phyloP scores from a whole-genome alignment of 2,888 invertebrate genomes.

The Ophioninae sp. region DNA sequence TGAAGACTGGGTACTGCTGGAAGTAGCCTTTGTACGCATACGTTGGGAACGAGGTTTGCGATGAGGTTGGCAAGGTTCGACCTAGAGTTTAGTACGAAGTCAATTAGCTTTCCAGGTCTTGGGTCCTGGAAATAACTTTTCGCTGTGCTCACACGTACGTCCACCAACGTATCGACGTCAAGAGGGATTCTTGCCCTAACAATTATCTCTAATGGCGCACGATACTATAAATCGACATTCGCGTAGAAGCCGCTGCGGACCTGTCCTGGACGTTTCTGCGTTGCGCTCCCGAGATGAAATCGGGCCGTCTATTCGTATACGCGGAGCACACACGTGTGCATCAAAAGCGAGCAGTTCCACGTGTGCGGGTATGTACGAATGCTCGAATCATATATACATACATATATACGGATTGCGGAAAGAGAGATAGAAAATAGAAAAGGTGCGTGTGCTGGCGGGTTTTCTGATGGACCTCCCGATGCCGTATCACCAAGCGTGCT shows the following conservation, averaged over 20 bases:
- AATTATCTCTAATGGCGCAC: slow-evolving; percentile 80
- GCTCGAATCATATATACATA: neutral
- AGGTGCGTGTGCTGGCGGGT: slow-evolving; percentile 63
- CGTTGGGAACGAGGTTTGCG: neutral
- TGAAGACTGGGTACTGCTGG: neutral
- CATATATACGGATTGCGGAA: slow-evolving; percentile 23
- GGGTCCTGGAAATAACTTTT: neutral
- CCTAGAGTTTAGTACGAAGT: neutral
- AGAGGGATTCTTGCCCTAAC: slow-evolving; percentile 72
- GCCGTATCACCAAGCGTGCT: neutral
- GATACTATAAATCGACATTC: slow-evolving; percentile 80
- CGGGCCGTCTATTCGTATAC: slow-evolving; percentile 61
- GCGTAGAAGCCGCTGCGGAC: slow-evolving; percentile 61
- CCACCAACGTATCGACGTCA: slow-evolving; percentile 25
- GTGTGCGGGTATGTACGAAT: neutral
- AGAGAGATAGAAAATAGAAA: slow-evolving; percentile 77
- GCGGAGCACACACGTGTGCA: no score
- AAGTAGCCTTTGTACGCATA: neutral
- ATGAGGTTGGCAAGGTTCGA: neutral
- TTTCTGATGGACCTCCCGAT: slow-evolving; percentile 41
- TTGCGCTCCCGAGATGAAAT: slow-evolving; percentile 73
- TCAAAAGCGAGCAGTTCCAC: neutral
- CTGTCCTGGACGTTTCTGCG: slow-evolving; percentile 50
- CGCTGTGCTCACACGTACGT: neutral
- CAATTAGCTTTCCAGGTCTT: neutral